These are phyloP conservation scores for Luidia sarsii DNA, from an alignment of 53 echinoderm and acorn worm species.

Conservation along the genomic window DNA sequence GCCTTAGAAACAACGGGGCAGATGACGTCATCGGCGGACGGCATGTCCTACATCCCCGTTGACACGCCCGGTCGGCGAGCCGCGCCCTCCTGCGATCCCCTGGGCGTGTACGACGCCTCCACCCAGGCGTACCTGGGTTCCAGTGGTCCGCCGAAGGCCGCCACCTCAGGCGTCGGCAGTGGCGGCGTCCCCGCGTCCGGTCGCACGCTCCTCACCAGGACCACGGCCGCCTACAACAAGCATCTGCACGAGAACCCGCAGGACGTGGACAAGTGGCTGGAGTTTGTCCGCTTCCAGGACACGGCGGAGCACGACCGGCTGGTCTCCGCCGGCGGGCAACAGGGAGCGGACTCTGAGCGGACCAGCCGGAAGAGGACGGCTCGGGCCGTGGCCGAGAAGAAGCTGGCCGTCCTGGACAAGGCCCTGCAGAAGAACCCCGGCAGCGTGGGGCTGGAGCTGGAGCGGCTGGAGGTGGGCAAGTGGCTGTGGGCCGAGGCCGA, in stretches of 20 bases:
- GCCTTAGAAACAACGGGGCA: no score
- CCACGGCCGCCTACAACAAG: conserved; percentile 66
- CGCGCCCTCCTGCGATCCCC: conserved; percentile 62
- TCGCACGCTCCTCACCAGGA: conserved; percentile 29
- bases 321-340: neutral
- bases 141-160: neutral
- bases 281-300: conserved; percentile 88
- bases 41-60: conserved; percentile 58
- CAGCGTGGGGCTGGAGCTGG: conserved; percentile 70
- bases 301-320: conserved; percentile 34
- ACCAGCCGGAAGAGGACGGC: conserved; percentile 46
- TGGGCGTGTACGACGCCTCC: conserved; percentile 66
- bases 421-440: conserved; percentile 76
- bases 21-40: no score
- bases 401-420: conserved; percentile 85
- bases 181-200: neutral
- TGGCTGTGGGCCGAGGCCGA: conserved; percentile 69
- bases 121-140: conserved; percentile 48
- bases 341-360: conserved; percentile 3
- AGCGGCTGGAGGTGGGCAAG: conserved; percentile 75
- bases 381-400: conserved; percentile 70
- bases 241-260: conserved; percentile 76
- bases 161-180: neutral
- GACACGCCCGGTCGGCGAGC: neutral
- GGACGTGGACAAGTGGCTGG: conserved; percentile 79